Evolutionary conservation across 2,888 invertebrate species (phyloP).

Genomic region (Andrena praecox): DNA sequence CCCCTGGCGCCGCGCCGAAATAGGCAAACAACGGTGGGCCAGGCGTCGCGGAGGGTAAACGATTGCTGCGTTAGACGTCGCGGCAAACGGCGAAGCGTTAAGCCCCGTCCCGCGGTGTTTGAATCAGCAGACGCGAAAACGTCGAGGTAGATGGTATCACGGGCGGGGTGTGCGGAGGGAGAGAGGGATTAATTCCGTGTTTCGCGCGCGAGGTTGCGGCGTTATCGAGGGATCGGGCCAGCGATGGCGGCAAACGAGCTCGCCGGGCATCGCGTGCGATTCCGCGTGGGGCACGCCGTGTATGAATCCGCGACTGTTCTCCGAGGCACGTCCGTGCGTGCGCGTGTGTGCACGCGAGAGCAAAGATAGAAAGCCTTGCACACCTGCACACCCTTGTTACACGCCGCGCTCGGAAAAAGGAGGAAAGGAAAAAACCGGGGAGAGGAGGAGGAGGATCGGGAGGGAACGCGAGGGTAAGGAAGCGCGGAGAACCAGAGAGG

Average conservation of each 20-base stretch:
- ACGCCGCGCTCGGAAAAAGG: slow-evolving; percentile 29
- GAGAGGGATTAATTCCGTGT: slow-evolving; percentile 40
- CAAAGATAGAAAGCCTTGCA: slow-evolving; percentile 69
- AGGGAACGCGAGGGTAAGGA: neutral
- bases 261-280: slow-evolving; percentile 47
- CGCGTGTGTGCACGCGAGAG: slow-evolving; percentile 26
- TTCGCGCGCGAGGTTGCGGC: slow-evolving; percentile 4
- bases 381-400: slow-evolving; percentile 64
- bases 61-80: slow-evolving; percentile 7
- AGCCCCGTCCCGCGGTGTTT: neutral
- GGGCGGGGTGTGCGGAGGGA: neutral
- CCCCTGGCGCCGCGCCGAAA: too few relatives aligned
- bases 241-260: neutral
- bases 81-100: slow-evolving; percentile 1
- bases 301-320: slow-evolving; percentile 46
- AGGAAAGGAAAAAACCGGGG: slow-evolving; percentile 15
- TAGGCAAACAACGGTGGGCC: neutral
- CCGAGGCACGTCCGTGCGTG: neutral
- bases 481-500: neutral
- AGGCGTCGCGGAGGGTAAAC: neutral
- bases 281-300: slow-evolving; percentile 47
- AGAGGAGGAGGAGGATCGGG: slow-evolving; percentile 7
- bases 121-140: slow-evolving; percentile 23
- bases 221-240: slow-evolving; percentile 38
- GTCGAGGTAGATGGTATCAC: slow-evolving; percentile 16